Base-by-base conservation (phyloP, 2,888 invertebrate genomes). In the Apeira syringaria region DNA sequence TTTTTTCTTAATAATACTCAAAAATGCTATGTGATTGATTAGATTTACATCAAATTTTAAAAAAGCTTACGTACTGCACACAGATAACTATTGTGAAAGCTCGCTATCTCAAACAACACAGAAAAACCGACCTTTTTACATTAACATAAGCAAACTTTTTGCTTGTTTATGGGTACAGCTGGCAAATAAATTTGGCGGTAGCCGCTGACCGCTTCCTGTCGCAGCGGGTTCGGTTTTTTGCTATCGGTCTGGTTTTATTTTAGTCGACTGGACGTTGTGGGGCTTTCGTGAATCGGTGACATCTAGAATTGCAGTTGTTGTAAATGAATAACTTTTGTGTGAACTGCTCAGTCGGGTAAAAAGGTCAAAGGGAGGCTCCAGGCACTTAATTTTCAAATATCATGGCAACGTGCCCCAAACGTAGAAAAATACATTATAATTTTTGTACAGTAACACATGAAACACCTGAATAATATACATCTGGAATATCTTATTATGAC, bases 141-240 rank as follows among this genome's bases (percentile, higher is more conserved):
- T 15, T 4, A 18, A 3, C 8, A 7, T 53, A 48, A 31, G 39
- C 11, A 2, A 22, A 15, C 30, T 50, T 50, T 34, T 44, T 32
- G 33, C 38, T 41, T 30, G 27, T 41, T 35, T 39, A 46, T 44
- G 46, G 47, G 61, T 61, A 69, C 50, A 45, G 65, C 55, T 60
- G 43, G 68, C 73, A 57, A 77, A 78, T 80, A 80, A 78, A 79
- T 80, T 79, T 71, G 69, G 63, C 58, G 69, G 66, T 66, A 63
- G 71, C 57, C 73, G 68, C 66, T 75, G 78, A 75, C 78, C 78
- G 64, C 77, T 74, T 77, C 76, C 76, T 68, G 69, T 49, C 53
- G 47, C 40, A 48, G 51, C 47, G 30, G 56, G 43, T 42, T 27
- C 42, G 55, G 59, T 64, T 68, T 69, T 56, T 56, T 50, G 49